phyloP scores from a whole-genome alignment of 2,888 invertebrate genomes.

The Cylindroiulus punctatus region DNA sequence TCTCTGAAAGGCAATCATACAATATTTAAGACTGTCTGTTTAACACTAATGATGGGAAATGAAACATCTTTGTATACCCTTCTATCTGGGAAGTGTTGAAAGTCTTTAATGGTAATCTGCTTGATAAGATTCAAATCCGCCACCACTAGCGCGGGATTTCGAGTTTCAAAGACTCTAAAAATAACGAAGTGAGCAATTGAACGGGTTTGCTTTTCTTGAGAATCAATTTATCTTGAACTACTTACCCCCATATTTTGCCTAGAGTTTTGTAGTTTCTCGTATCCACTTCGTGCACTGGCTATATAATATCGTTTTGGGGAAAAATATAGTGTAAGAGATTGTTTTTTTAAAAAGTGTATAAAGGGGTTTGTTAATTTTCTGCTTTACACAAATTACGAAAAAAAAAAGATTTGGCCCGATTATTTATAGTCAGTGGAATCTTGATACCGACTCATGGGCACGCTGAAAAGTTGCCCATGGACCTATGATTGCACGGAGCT shows the following conservation, averaged over 20 bases:
- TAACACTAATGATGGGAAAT: not conserved
- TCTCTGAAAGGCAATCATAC: not conserved
- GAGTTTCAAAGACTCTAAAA: constrained; percentile 33
- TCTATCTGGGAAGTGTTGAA: constrained; percentile 47
- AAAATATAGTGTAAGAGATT: too few species aligned
- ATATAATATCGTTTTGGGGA: not conserved
- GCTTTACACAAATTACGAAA: too few species aligned
- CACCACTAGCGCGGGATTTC: constrained; percentile 47
- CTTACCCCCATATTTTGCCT: constrained; percentile 52
- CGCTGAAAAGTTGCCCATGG: too few species aligned
- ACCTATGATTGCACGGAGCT: too few species aligned
- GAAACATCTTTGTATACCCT: constrained; percentile 39
- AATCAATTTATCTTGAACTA: not conserved
- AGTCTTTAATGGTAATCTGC: constrained; percentile 46
- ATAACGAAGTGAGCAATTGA: not conserved
- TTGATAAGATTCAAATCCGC: constrained; percentile 52
- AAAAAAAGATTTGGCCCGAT: too few species aligned
- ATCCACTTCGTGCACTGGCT: constrained; percentile 45
- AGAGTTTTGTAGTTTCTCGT: not conserved
- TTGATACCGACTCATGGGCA: too few species aligned
- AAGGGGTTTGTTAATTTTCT: too few species aligned
- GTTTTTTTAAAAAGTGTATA: too few species aligned
- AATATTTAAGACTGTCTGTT: not conserved
- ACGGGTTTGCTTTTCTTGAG: not conserved
- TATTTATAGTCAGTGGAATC: too few species aligned